Conservation (phyloP, 2,797 vertebrate genomes). For the Austrolebias charrua region DNA sequence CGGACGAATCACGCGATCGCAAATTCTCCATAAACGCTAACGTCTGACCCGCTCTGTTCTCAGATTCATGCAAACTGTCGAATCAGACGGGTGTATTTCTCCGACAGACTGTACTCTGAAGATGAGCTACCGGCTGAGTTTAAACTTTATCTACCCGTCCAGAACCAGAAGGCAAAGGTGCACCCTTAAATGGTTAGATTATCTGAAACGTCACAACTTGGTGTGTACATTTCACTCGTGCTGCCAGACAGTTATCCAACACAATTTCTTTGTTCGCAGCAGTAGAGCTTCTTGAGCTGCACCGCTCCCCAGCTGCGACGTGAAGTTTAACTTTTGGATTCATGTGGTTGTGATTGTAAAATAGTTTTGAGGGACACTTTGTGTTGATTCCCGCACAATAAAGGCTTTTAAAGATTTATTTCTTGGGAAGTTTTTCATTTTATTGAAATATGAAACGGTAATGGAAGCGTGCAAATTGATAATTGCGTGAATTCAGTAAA, state of each 20-base stretch:
- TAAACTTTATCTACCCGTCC: slow-evolving; percentile 94
- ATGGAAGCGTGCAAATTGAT: not conserved
- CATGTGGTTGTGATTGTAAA: not conserved
- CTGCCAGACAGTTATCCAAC: not conserved
- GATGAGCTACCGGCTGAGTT: slow-evolving; percentile 98
- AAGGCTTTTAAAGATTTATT: slow-evolving; percentile 56
- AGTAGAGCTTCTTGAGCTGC: slow-evolving; percentile 48
- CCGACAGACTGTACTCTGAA: slow-evolving; percentile 94
- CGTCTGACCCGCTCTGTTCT: slow-evolving; percentile 20
- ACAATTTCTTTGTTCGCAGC: slow-evolving; percentile 52
- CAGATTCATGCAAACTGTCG: slow-evolving; percentile 98
- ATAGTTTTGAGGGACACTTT: slow-evolving; percentile 29
- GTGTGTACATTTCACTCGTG: not conserved
- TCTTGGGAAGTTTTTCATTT: slow-evolving; percentile 1
- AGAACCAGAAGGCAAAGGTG: slow-evolving; percentile 94
- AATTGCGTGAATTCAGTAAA: too few species aligned
- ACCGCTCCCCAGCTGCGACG: slow-evolving; percentile 8
- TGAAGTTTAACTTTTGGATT: slow-evolving; percentile 31
- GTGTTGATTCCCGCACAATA: slow-evolving; percentile 61
- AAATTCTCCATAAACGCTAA: not conserved
- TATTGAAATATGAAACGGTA: not conserved
- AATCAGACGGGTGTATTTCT: slow-evolving; percentile 96
- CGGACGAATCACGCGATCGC: not conserved
- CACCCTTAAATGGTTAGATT: too few species aligned
- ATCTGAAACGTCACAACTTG: not conserved